phyloP scores from a whole-genome alignment of 2,888 invertebrate species.

The Stomorhina lunata region DNA sequence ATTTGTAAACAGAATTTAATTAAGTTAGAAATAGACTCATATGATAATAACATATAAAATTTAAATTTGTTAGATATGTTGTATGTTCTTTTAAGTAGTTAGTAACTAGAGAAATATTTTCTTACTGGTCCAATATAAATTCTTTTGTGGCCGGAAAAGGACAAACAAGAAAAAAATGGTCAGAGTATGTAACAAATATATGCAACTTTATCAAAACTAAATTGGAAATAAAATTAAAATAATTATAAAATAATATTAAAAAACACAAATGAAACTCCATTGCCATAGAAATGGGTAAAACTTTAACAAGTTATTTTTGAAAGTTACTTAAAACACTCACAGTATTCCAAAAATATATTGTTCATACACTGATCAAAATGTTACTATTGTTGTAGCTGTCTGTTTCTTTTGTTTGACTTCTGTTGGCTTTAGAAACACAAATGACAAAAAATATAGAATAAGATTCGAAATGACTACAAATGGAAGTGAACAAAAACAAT shows the following conservation, averaged over 20 bases:
- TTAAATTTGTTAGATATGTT: background rate
- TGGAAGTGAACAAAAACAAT: background rate
- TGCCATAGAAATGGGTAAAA: constrained; percentile 44
- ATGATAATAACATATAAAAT: background rate
- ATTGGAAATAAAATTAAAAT: background rate
- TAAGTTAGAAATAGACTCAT: background rate
- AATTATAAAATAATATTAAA: background rate
- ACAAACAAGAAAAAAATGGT: background rate
- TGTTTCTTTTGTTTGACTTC: constrained; percentile 32
- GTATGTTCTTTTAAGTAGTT: background rate
- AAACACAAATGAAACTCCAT: background rate
- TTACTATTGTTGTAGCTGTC: background rate
- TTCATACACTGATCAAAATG: background rate
- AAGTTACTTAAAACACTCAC: background rate
- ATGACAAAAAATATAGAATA: background rate
- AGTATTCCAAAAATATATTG: too few species aligned
- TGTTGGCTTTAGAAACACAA: constrained; percentile 24
- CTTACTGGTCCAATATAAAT: background rate
- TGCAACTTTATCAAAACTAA: background rate
- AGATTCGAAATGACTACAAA: constrained; percentile 11
- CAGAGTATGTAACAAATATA: background rate
- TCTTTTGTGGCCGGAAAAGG: background rate
- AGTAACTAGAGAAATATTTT: background rate
- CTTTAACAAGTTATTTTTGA: constrained; percentile 19
- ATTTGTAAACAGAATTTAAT: background rate